Conservation (phyloP, 37 sponge, comb jelly and placozoan species). For the Diacarnus erythraeanus region DNA sequence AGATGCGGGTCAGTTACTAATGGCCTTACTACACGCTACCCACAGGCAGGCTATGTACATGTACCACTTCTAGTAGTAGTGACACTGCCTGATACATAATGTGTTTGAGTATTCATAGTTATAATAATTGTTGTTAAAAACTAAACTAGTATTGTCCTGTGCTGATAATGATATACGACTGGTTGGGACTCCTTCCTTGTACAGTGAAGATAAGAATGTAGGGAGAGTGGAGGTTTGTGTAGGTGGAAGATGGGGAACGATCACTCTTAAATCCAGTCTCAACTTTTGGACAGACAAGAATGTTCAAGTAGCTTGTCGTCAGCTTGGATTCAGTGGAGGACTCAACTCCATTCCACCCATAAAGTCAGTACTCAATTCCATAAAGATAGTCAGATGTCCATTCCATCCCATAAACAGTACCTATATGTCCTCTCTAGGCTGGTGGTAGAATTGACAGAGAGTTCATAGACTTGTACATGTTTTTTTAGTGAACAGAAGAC, state of each 20-base stretch:
- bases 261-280: background rate
- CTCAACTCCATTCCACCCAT: slow-evolving; percentile 36
- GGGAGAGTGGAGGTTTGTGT: slow-evolving; percentile 37
- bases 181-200: background rate
- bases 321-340: slow-evolving; percentile 28
- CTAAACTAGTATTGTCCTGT: too few species aligned
- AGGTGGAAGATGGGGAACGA: slow-evolving; percentile 41
- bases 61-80: too few species aligned
- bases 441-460: too few species aligned
- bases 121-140: too few species aligned
- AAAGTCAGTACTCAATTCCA: background rate
- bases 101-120: too few species aligned
- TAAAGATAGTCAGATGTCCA: background rate
- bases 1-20: too few species aligned
- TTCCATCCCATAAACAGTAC: background rate
- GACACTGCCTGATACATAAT: too few species aligned
- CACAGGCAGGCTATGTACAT: too few species aligned
- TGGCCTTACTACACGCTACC: too few species aligned
- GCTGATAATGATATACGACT: background rate
- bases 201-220: background rate
- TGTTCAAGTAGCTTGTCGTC: slow-evolving; percentile 49
- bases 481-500: too few species aligned
- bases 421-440: too few species aligned
- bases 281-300: slow-evolving; percentile 49
- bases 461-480: too few species aligned